Base-by-base conservation (phyloP, 2,888 invertebrate species). In the Rhamphomyia laevipes region DNA sequence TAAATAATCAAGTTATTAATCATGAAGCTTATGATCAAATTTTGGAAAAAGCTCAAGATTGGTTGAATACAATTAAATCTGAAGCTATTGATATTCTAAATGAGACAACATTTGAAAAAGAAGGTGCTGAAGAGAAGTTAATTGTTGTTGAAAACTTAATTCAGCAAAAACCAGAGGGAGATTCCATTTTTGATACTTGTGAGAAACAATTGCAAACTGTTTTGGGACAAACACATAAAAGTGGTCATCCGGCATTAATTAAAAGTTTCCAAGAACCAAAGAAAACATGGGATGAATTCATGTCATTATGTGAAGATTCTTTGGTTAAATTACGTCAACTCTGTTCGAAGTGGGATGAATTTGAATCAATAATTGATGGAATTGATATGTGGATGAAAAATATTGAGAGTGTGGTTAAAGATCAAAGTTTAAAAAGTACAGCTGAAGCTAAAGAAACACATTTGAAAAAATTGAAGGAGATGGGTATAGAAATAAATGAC, bases 341-440 rank as follows among this genome's bases (percentile, higher is more conserved):
- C 9, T 80, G 87, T 54, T 81, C 80, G 43, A 82, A 87, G 62
- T 90, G 89, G 82, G 82, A 82, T 41, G 82, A 86, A 62, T 87
- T 89, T 57, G 86, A 88, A 60, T 79, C 78, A 44, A 76, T 82
- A 17, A 77, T 91, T 31, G 86, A 89, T 55, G 78, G 78, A 50
- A 73, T 94, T 2, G 86, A 85, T 60, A 76, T 78, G 44, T 95
- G 94, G 94, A 74, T 91, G 45, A 89, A 87, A 63, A 77, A 82
- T 46, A 86, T 86, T 63, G 94, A 95, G 70, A 77, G 78, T 45
- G 82, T 85, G 63, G 79, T 93, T 0, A 87, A 92, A 67, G 91
- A 92, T 64, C 91, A 91, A 68, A 87, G 88, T 56, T 74, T 93
- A 2, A 89, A 88, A 67, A 90, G 83, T 61, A 87, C 84, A 4